phyloP scores from a whole-genome alignment of 2,888 invertebrate species.

The Drosophila planitibia region DNA sequence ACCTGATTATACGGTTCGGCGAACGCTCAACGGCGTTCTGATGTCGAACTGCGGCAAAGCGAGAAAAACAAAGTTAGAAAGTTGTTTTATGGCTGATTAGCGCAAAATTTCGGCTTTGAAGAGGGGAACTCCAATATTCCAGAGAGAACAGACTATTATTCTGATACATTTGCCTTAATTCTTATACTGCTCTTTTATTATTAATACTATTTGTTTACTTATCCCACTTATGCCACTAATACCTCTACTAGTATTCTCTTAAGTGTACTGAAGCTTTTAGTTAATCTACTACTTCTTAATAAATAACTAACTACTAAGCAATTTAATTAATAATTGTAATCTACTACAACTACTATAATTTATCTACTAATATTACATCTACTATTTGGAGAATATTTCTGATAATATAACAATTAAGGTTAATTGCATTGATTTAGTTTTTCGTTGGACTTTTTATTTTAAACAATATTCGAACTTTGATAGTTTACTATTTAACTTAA shows the following conservation, averaged over 20 bases:
- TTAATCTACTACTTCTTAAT: background rate
- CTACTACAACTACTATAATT: background rate
- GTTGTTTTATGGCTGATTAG: constrained; percentile 28
- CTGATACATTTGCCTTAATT: background rate
- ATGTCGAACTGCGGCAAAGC: background rate
- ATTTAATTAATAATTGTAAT: background rate
- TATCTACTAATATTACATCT: background rate
- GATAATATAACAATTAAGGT: background rate
- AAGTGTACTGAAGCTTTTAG: background rate
- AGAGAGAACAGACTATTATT: background rate
- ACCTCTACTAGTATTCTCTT: background rate
- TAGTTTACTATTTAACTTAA: background rate
- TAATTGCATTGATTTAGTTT: no score
- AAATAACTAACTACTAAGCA: background rate
- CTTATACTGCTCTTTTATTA: background rate
- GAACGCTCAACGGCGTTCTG: constrained; percentile 12
- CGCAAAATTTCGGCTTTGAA: background rate
- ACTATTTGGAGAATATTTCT: background rate
- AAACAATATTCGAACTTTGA: background rate
- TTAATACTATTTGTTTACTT: background rate
- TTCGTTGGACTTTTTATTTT: background rate
- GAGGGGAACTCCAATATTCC: background rate
- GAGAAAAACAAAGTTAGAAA: constrained; percentile 5
- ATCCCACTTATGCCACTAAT: background rate
- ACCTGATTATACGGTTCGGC: constrained; percentile 39